Percentiles rank a stretch among this genome's conserved stretches.
These are phyloP conservation scores for Trididemnum nubilum DNA, from an alignment of 23 tunicate genomes.

Conservation along the genomic window DNA sequence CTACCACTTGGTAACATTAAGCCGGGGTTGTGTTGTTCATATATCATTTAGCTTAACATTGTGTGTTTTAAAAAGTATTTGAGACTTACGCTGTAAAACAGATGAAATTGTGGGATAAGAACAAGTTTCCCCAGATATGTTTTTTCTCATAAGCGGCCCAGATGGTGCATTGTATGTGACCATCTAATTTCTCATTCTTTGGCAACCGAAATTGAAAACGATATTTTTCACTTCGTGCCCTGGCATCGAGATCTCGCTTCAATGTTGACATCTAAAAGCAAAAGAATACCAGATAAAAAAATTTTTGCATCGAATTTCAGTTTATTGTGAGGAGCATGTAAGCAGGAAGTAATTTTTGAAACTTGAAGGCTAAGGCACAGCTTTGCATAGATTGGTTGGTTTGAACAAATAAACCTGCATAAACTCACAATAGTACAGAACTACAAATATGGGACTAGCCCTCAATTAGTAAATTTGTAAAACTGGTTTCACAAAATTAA, in stretches of 20 bases:
- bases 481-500: too few species aligned
- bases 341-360: not conserved
- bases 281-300: too few species aligned
- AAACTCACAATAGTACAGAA: too few species aligned
- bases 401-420: not conserved
- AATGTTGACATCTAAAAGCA: conserved; percentile 49
- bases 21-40: too few species aligned
- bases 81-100: conserved; percentile 84
- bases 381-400: not conserved
- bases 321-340: not conserved
- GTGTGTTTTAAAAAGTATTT: too few species aligned
- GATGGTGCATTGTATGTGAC: conserved; percentile 88
- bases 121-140: conserved; percentile 86
- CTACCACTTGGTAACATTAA: too few species aligned
- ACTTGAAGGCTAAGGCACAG: not conserved
- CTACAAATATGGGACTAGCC: too few species aligned
- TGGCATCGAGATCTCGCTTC: conserved; percentile 83
- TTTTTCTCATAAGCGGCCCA: conserved; percentile 93
- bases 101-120: conserved; percentile 78
- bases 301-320: not conserved
- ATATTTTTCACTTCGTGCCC: conserved; percentile 92
- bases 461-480: too few species aligned
- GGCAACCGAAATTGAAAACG: conserved; percentile 86
- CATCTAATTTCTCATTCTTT: conserved; percentile 86
- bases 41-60: too few species aligned